phyloP scores from a whole-genome alignment of 2,113 vertebrate species.

The Engraulis encrasicolus region DNA sequence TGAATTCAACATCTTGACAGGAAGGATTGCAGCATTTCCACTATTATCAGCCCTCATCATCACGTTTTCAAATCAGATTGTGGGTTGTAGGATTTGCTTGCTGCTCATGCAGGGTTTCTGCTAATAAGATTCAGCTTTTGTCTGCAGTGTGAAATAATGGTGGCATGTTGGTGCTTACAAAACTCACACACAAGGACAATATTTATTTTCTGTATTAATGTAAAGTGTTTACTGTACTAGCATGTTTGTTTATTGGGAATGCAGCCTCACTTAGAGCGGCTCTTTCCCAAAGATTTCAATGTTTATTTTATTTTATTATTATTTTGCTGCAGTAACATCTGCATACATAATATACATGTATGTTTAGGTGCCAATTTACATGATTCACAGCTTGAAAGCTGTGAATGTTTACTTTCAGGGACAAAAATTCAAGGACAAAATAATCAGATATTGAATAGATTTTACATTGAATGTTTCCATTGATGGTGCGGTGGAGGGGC shows the following conservation, averaged over 20 bases:
- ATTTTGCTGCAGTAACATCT: neutral
- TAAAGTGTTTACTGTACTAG: neutral
- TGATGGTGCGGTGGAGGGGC: neutral
- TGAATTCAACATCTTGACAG: neutral
- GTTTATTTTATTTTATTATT: neutral
- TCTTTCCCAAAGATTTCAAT: neutral
- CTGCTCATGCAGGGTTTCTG: neutral
- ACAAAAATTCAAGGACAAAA: neutral
- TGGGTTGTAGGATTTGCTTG: neutral
- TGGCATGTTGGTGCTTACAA: neutral
- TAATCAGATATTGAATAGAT: neutral
- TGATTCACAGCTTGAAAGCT: neutral
- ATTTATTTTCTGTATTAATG: neutral
- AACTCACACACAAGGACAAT: neutral
- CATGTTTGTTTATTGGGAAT: neutral
- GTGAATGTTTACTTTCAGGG: neutral
- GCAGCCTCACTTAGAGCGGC: neutral
- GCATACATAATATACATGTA: neutral
- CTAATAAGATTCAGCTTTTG: neutral
- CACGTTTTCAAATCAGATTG: neutral
- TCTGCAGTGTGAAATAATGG: neutral
- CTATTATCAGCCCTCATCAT: neutral
- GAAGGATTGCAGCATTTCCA: neutral
- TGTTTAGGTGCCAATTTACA: neutral
- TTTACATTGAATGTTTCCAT: neutral